These are phyloP conservation scores for Metopolophium dirhodum DNA, from an alignment of 1,140 invertebrate species.

Conservation along the genomic window DNA sequence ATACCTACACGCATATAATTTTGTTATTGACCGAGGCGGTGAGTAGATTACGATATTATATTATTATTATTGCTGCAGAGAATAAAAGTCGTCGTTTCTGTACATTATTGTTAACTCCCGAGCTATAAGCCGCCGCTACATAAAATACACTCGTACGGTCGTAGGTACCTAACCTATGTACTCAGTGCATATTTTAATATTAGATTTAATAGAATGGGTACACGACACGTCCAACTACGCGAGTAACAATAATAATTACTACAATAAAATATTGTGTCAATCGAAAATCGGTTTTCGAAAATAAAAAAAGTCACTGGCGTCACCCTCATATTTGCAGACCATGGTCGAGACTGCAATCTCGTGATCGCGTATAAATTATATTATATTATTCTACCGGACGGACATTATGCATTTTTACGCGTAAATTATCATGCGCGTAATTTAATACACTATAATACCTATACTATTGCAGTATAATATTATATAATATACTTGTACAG, in stretches of 20 bases:
- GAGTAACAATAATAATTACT: too few species aligned
- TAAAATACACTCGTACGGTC: too few species aligned
- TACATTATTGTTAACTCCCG: background rate
- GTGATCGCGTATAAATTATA: background rate
- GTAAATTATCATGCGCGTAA: background rate
- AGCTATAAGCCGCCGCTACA: background rate
- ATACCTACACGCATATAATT: background rate
- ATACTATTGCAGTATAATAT: too few species aligned
- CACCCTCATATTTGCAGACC: background rate
- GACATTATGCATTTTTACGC: background rate
- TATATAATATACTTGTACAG: background rate
- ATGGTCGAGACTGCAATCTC: background rate
- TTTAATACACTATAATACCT: background rate
- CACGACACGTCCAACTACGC: too few species aligned
- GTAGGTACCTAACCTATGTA: too few species aligned
- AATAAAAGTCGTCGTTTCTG: background rate
- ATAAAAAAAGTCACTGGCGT: background rate
- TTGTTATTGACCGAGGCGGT: too few species aligned
- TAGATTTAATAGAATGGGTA: too few species aligned
- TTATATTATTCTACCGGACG: background rate
- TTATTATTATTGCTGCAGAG: background rate
- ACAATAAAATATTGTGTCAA: background rate
- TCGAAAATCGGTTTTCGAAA: background rate
- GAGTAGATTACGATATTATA: background rate
- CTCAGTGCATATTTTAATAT: too few species aligned